Base-by-base conservation (phyloP, 2,797 vertebrate genomes). In the Scyliorhinus canicula region DNA sequence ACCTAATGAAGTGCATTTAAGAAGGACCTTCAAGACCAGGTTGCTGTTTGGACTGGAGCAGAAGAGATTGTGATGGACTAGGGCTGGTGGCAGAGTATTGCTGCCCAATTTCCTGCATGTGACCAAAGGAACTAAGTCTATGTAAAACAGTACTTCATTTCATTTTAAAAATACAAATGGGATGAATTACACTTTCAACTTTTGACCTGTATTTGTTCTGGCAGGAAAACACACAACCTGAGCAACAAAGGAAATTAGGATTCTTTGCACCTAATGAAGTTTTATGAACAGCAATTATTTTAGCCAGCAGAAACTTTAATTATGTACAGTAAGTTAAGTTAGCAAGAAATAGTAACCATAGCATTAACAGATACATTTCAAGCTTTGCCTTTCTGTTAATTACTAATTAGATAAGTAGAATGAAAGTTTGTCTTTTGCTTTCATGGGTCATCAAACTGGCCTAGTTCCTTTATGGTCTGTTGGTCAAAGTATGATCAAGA, bases 181-280 rank as follows among this genome's bases (percentile, higher is more conserved):
- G 11, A 31, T 88, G 14, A 74, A 52, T 88, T 55, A 31, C 31
- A 31, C 85, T 14, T 88, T 88, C n/a, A 3, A 57, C 52, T 57
- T 31, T 57, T 88, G 50, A 57, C 28, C 52, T 35, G 85, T 57
- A 16, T 9, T 88, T 57, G 52, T 31, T 55, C 52, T 88, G 50
- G 85, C 85, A 88, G 16, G 85, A 88, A 88, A 88, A n/a, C n/a
- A 55, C 52, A 88, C 31, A 88, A 19, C 52, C 52, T 88, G 85
- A 88, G 57, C 35, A 14, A 88, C 28, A n/a, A 88, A 21, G 52
- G 50, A 88, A 88, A 88, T 44, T 50, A 52, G 31, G 55, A 57
- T 88, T 5, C 50, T 88, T 31, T 86, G 26, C 50, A 55, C 28
- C 52, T 88, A 31, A 88, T 35, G 35, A 88, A 55, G 85, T 88